phyloP scores from a whole-genome alignment of 2,113 vertebrate species.

The Hemiprocne comata region DNA sequence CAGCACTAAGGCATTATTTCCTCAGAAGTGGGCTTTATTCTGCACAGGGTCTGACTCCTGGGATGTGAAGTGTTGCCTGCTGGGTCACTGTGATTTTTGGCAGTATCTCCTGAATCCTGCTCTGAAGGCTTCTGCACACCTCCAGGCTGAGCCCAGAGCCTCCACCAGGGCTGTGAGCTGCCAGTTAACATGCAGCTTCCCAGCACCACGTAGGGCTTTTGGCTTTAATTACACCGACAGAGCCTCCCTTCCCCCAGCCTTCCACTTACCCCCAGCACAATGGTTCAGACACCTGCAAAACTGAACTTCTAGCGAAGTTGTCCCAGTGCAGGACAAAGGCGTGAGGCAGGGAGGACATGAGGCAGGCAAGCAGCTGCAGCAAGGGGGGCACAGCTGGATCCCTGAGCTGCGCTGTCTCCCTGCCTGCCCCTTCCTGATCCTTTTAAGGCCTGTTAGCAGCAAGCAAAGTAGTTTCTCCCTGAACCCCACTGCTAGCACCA shows the following conservation, averaged over 20 bases:
- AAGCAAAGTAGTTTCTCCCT: not conserved
- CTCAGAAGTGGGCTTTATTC: not conserved
- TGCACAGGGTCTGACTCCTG: not conserved
- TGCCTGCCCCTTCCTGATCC: not conserved
- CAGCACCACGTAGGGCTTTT: rapidly evolving
- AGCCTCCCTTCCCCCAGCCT: not conserved
- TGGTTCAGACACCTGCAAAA: conserved; percentile 42
- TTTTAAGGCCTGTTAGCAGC: not conserved
- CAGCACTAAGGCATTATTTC: not conserved
- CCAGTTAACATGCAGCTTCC: not conserved
- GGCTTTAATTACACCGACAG: not conserved
- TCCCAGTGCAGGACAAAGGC: not conserved
- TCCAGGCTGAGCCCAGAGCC: not conserved
- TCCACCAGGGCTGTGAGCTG: not conserved
- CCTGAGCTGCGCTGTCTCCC: not conserved
- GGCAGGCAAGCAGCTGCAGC: not conserved
- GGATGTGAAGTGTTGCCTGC: not conserved
- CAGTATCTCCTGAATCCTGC: not conserved
- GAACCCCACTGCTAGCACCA: not conserved
- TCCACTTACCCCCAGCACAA: not conserved
- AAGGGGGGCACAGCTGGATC: conserved; percentile 11
- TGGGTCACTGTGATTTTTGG: not conserved
- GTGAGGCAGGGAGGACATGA: rapidly evolving
- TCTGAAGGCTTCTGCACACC: not conserved
- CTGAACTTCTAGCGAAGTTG: not conserved